These are phyloP conservation scores for Montipora efflorescens DNA, from an alignment of 64 coral and sea anemone genomes.

Conservation along the genomic window DNA sequence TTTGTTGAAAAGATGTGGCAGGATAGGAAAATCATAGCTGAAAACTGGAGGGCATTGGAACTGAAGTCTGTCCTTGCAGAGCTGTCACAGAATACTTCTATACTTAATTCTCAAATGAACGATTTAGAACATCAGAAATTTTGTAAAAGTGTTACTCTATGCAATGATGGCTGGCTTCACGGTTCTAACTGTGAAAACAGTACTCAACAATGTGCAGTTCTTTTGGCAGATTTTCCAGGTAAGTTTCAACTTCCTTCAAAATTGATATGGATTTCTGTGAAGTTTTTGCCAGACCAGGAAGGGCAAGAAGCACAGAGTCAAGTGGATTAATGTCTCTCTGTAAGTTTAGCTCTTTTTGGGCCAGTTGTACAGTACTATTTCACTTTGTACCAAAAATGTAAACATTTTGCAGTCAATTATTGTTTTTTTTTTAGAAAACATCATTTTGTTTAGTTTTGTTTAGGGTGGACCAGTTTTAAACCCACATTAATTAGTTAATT, in stretches of 20 bases:
- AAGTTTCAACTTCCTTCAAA: neutral
- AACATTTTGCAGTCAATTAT: too few relatives aligned
- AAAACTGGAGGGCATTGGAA: slow-evolving; percentile 77
- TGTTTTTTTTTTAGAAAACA: too few relatives aligned
- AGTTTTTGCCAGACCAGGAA: too few relatives aligned
- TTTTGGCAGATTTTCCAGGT: slow-evolving; percentile 89
- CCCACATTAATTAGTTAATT: too few relatives aligned
- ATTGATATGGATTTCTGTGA: neutral
- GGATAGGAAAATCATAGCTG: slow-evolving; percentile 53
- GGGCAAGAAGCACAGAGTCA: too few relatives aligned
- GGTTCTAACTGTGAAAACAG: slow-evolving; percentile 8
- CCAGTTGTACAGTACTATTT: too few relatives aligned
- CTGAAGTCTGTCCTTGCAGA: slow-evolving; percentile 48
- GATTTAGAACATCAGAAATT: slow-evolving; percentile 34
- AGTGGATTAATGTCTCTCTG: too few relatives aligned
- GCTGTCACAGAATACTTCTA: slow-evolving; percentile 43
- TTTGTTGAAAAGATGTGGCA: slow-evolving; percentile 78
- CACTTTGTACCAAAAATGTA: too few relatives aligned
- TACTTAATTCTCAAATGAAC: slow-evolving; percentile 59
- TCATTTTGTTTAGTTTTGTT: too few relatives aligned
- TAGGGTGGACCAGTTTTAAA: too few relatives aligned
- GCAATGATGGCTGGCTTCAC: slow-evolving; percentile 33
- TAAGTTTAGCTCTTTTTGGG: too few relatives aligned
- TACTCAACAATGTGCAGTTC: slow-evolving; percentile 36
- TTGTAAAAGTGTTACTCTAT: slow-evolving; percentile 46